phyloP scores from a whole-genome alignment of 92 coral and sea anemone species.

The Chrysogorgia sp. region DNA sequence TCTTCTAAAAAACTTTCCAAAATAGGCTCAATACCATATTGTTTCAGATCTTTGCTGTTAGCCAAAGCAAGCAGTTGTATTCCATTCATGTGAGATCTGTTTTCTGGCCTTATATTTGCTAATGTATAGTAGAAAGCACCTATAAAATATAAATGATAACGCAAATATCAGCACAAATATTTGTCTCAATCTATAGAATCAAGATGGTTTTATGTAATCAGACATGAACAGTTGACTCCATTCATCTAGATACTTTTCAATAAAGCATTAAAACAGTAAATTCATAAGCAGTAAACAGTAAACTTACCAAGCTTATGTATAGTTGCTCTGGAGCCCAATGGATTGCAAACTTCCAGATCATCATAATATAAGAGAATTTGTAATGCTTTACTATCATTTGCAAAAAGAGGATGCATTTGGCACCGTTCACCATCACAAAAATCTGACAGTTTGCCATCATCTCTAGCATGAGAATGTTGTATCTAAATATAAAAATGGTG shows the following conservation, averaged over 20 bases:
- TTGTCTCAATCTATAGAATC: background rate
- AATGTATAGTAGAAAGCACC: conserved; percentile 27
- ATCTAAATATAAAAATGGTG: too few species aligned
- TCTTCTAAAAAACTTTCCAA: conserved; percentile 32
- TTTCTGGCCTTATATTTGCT: conserved; percentile 23
- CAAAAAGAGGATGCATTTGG: conserved; percentile 35
- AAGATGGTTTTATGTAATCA: background rate
- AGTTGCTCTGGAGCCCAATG: too few species aligned
- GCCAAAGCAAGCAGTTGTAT: conserved; percentile 42
- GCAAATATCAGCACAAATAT: background rate
- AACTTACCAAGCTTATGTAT: too few species aligned
- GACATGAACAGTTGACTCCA: too few species aligned
- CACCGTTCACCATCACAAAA: too few species aligned
- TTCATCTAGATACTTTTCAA: too few species aligned
- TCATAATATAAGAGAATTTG: conserved; percentile 54
- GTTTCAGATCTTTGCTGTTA: background rate
- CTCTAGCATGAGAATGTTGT: too few species aligned
- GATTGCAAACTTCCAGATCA: conserved; percentile 60
- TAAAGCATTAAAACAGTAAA: too few species aligned
- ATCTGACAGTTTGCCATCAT: too few species aligned
- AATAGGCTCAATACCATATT: conserved; percentile 34
- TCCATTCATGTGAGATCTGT: conserved; percentile 35
- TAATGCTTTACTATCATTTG: conserved; percentile 36
- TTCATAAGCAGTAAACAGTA: too few species aligned
- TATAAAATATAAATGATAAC: background rate